Evolutionary conservation across 2,888 invertebrate genomes (phyloP).

Genomic region (Watsonalla binaria): DNA sequence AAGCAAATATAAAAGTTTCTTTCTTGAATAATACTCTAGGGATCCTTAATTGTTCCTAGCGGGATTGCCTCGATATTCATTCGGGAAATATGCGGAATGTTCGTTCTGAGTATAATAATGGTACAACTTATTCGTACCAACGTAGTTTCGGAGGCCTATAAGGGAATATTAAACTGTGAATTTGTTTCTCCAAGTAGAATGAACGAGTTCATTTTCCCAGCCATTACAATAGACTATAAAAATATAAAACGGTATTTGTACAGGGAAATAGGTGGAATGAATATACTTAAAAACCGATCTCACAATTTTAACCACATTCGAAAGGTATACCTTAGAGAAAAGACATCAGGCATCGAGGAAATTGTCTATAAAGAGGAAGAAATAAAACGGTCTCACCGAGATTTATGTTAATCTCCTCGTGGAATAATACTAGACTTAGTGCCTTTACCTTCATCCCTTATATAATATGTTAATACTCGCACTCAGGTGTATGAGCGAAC

Average conservation of each 20-base stretch:
- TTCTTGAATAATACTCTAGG: slow-evolving; percentile 39
- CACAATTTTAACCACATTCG: slow-evolving; percentile 1
- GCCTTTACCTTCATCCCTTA: slow-evolving; percentile 26
- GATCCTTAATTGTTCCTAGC: slow-evolving; percentile 52
- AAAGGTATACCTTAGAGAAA: slow-evolving; percentile 9
- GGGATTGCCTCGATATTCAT: slow-evolving; percentile 50
- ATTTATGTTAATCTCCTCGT: slow-evolving; percentile 35
- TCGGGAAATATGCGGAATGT: slow-evolving; percentile 48
- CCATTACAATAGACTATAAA: slow-evolving; percentile 13
- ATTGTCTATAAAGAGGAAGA: slow-evolving; percentile 23
- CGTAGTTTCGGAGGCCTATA: slow-evolving; percentile 29
- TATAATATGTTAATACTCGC: slow-evolving; percentile 35
- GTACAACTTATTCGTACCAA: slow-evolving; percentile 24
- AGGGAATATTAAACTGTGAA: slow-evolving; percentile 27
- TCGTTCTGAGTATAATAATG: slow-evolving; percentile 46
- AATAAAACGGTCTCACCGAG: slow-evolving; percentile 28
- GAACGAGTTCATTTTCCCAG: slow-evolving; percentile 14
- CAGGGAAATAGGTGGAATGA: neutral
- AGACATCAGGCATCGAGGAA: slow-evolving; percentile 21
- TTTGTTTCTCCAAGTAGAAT: slow-evolving; percentile 14
- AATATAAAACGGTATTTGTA: neutral
- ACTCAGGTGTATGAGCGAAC: slow-evolving; percentile 43
- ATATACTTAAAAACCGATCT: neutral
- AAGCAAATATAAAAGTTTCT: neutral
- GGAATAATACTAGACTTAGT: slow-evolving; percentile 29